Evolutionary conservation across 2,888 invertebrate genomes (phyloP).

Genomic region (Megalurothrips usitatus): DNA sequence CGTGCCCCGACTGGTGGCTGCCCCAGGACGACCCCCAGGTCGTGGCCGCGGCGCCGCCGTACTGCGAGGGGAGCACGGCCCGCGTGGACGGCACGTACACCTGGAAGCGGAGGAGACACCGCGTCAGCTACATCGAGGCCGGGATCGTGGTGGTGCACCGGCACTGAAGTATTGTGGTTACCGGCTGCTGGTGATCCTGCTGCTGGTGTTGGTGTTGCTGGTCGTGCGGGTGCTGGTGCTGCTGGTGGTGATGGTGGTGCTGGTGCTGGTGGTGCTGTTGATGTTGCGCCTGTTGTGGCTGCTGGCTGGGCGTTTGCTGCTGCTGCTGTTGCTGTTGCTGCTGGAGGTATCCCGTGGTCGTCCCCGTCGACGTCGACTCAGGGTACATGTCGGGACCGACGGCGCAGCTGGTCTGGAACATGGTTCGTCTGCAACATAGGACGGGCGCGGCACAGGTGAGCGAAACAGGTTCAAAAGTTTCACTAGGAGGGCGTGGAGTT

Average conservation of each 20-base stretch:
- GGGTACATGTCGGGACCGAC: constrained; percentile 4
- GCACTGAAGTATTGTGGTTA: no score
- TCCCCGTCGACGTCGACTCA: not conserved
- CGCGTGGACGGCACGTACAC: constrained; percentile 5
- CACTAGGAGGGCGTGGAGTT: no score
- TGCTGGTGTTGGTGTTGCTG: not conserved
- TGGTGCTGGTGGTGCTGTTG: not conserved
- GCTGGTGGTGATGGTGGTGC: not conserved
- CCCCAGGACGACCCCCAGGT: constrained; percentile 11
- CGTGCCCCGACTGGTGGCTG: constrained; percentile 9
- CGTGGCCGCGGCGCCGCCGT: not conserved
- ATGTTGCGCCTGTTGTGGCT: not conserved
- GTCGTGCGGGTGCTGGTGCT: not conserved
- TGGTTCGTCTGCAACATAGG: not conserved
- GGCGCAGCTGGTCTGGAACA: constrained; percentile 19
- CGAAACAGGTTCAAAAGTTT: not conserved
- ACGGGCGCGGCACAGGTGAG: not conserved
- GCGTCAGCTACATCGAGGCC: not conserved
- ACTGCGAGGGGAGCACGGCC: constrained; percentile 11
- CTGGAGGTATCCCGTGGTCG: not conserved
- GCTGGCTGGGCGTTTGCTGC: not conserved
- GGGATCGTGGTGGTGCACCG: no score
- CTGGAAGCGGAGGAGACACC: not conserved
- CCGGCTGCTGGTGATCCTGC: not conserved
- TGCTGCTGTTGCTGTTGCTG: not conserved